Evolutionary conservation across 2,797 vertebrate species (phyloP).

Genomic region (Oreonectes daqikongensis): DNA sequence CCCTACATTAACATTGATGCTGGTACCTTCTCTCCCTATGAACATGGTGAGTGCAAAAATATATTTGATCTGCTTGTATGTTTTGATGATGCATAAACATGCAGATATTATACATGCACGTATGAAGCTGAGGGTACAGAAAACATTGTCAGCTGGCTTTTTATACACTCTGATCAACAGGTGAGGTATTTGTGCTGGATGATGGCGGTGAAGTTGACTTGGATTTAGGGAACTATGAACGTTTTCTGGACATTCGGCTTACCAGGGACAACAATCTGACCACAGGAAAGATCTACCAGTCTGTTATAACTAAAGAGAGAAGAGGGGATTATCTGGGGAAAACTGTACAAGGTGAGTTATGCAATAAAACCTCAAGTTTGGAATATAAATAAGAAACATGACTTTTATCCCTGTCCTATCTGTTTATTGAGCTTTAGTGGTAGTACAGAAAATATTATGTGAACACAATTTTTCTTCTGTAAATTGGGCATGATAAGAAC

Average conservation of each 20-base stretch:
- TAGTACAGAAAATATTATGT: no score
- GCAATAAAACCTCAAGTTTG: neutral
- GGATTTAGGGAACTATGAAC: slow-evolving; percentile 86
- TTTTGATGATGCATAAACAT: no score
- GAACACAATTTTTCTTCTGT: neutral
- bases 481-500: neutral
- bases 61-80: no score
- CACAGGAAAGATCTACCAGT: slow-evolving; percentile 87
- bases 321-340: slow-evolving; percentile 86
- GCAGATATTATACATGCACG: no score
- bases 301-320: slow-evolving; percentile 86
- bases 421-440: neutral
- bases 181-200: slow-evolving; percentile 85
- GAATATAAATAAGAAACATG: neutral
- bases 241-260: slow-evolving; percentile 84
- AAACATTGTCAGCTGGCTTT: neutral
- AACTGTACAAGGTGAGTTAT: slow-evolving; percentile 82
- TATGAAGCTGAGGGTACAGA: no score
- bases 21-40: slow-evolving; percentile 94
- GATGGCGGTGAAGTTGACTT: slow-evolving; percentile 86
- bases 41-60: slow-evolving; percentile 80
- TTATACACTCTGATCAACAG: slow-evolving; percentile 60
- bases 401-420: neutral
- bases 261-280: slow-evolving; percentile 88
- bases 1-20: slow-evolving; percentile 98